Base-by-base conservation (phyloP, 2,113 vertebrate genomes). In the Felis chaus region DNA sequence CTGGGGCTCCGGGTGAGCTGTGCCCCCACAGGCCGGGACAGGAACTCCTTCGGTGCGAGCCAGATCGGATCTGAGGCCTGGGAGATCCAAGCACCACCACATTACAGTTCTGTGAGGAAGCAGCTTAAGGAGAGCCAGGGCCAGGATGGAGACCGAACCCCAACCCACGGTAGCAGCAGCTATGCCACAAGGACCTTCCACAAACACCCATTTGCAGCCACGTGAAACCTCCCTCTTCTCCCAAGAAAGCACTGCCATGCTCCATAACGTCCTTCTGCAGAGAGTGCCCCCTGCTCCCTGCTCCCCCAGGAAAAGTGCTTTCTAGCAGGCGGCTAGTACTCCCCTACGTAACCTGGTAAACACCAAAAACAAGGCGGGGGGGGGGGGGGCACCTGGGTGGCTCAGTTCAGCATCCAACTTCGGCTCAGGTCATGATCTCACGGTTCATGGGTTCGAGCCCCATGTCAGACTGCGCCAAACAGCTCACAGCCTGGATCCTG, bases 21-120 rank as follows among this genome's bases (percentile, higher is more conserved):
- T 61, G 57, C 57, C 57, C 21, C 57, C 57, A 23, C 57, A 61
- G 57, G 19, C 21, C 18, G 6, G 55, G 55, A 16, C 55, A 57
- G 11, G n/a, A 21, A 36, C 0, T 6, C 7, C 16, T 11, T 19
- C 57, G 3, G 33, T 13, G 14, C 4, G 3, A 2, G 23, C 41
- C 79, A 2, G 14, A 18, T 19, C 14, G 15, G 13, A 23, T n/a
- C 21, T 36, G 89, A 21, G 33, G 74, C 31, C 74, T 16, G 0
- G 0, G 41, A 3, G 2, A 21, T 45, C 63, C 63, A 13, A 3
- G 19, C 61, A 25, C 41, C 31, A 79, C 73, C 14, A 29, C 18
- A 6, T 9, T 16, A 14, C 10, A 18, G 33, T 50, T 21, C n/a
- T 50, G 61, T 29, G 33, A 80, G 73, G 63, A 36, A 53, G 33